Percentiles rank a stretch among this genome's conserved stretches.
Conservation (phyloP, 2,113 vertebrate species). For the Paracanthobrama guichenoti region DNA sequence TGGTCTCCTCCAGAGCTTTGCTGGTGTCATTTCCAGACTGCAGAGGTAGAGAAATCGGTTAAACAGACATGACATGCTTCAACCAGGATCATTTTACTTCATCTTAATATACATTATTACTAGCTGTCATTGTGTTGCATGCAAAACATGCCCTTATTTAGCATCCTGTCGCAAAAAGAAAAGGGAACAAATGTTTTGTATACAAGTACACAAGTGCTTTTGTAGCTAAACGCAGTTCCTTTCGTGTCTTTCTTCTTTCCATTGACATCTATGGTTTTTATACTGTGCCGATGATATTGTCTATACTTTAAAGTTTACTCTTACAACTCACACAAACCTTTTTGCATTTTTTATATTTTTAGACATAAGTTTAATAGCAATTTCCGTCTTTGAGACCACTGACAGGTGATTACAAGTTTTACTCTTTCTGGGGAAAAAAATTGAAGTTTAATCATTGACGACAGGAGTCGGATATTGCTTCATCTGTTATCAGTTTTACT, state of each 20-base stretch:
- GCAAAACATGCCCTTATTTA: background rate
- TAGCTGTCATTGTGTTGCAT: background rate
- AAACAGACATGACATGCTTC: background rate
- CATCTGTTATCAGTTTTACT: background rate
- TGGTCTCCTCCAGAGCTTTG: constrained; percentile 61
- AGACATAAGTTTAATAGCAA: background rate
- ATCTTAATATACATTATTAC: background rate
- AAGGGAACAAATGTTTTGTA: background rate
- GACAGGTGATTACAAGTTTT: background rate
- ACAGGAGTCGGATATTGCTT: background rate
- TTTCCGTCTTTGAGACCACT: background rate
- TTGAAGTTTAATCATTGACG: background rate
- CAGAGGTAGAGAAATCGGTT: background rate
- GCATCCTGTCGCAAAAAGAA: background rate
- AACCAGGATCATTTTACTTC: background rate
- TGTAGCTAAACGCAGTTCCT: background rate
- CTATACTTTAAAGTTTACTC: background rate
- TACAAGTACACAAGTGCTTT: background rate
- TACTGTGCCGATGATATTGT: background rate
- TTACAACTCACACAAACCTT: background rate
- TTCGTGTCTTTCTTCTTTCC: background rate
- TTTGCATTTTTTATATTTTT: background rate
- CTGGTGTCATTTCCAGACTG: constrained; percentile 50
- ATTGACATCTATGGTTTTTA: background rate
- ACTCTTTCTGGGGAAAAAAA: background rate